phyloP scores from a whole-genome alignment of 2,888 invertebrate species.

The Zele albiditarsus region DNA sequence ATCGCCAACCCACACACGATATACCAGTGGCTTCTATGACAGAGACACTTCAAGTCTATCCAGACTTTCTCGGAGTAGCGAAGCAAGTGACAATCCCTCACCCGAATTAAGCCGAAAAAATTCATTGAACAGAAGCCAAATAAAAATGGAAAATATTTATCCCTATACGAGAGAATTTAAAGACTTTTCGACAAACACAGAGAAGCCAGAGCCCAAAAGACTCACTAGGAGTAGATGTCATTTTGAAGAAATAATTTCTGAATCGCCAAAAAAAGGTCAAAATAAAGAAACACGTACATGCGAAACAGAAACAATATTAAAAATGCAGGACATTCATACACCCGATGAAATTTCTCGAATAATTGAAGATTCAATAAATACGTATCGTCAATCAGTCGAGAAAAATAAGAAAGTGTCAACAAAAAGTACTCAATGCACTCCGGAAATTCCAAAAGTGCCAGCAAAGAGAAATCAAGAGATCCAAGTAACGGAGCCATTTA shows the following conservation, averaged over 20 bases:
- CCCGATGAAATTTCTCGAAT: constrained; percentile 59
- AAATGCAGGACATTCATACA: constrained; percentile 65
- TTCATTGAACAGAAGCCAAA: constrained; percentile 49
- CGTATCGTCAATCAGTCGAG: constrained; percentile 55
- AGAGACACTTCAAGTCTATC: constrained; percentile 37
- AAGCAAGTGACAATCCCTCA: constrained; percentile 22
- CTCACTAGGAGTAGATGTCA: constrained; percentile 52
- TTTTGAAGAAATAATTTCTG: constrained; percentile 58
- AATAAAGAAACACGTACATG: constrained; percentile 47
- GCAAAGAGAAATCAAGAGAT: constrained; percentile 56
- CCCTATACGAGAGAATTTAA: constrained; percentile 48
- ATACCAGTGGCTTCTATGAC: constrained; percentile 27
- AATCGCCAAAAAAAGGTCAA: constrained; percentile 34
- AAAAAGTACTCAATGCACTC: constrained; percentile 56
- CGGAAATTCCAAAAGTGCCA: constrained; percentile 46
- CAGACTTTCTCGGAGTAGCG: constrained; percentile 22
- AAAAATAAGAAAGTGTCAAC: constrained; percentile 51
- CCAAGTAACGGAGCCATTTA: constrained; percentile 62
- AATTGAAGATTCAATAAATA: constrained; percentile 61
- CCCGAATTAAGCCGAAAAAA: constrained; percentile 50
- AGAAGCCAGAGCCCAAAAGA: constrained; percentile 37
- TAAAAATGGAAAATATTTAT: constrained; percentile 53
- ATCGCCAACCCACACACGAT: constrained; percentile 17
- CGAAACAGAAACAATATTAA: constrained; percentile 64
- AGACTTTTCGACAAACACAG: constrained; percentile 59